Evolutionary conservation across 2,888 invertebrate species (phyloP).

Genomic region (Schizotus pectinicornis): DNA sequence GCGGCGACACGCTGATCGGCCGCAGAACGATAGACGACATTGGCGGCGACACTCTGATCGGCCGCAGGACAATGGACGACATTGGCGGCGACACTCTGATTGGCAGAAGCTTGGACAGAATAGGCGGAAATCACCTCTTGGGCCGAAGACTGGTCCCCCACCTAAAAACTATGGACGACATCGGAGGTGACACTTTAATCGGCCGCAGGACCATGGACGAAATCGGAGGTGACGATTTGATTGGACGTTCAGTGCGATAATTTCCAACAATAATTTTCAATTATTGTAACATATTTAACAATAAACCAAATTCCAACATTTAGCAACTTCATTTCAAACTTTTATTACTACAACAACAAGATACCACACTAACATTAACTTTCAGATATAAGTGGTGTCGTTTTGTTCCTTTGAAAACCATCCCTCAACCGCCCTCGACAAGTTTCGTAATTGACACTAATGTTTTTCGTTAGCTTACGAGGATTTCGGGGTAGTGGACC

Average conservation of each 20-base stretch:
- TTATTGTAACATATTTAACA: neutral
- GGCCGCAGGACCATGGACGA: constrained; percentile 13
- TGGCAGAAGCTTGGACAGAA: constrained; percentile 32
- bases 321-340: neutral
- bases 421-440: too few relatives aligned
- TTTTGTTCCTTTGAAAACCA: too few relatives aligned
- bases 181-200: constrained; percentile 36
- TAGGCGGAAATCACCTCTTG: constrained; percentile 32
- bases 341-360: neutral
- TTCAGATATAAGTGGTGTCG: too few relatives aligned
- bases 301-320: too few relatives aligned
- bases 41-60: constrained; percentile 33
- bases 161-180: constrained; percentile 24
- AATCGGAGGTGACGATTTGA: neutral
- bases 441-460: neutral
- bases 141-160: constrained; percentile 22
- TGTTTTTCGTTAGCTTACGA: constrained; percentile 14
- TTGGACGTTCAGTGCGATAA: too few relatives aligned
- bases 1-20: neutral
- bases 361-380: neutral
- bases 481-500: neutral
- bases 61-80: constrained; percentile 24
- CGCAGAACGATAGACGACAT: constrained; percentile 36
- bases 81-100: constrained; percentile 36
- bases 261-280: neutral